A percentile compares a stretch with the other conserved stretches of the same genome.
phyloP scores from a whole-genome alignment of 2,888 invertebrate species.

The Seira sanloemensis region DNA sequence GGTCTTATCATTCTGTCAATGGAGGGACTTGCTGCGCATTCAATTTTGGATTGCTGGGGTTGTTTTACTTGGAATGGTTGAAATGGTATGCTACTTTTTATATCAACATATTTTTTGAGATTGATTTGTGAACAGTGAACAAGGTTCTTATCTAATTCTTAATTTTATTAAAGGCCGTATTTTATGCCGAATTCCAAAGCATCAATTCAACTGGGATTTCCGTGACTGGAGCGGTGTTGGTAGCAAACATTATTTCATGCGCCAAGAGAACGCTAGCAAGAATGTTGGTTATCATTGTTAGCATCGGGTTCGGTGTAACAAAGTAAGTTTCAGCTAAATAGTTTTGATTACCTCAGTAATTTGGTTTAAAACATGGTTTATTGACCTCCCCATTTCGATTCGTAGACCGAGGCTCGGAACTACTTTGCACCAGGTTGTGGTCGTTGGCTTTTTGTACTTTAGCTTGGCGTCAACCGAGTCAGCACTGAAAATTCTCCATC shows the following conservation, averaged over 20 bases:
- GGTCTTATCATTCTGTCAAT: constrained; percentile 87
- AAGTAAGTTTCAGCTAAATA: constrained; percentile 83
- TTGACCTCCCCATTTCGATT: background rate
- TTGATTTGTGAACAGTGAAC: too few relatives aligned
- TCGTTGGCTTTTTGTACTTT: constrained; percentile 89
- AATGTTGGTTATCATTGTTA: constrained; percentile 95
- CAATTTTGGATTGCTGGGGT: constrained; percentile 98
- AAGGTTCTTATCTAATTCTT: too few relatives aligned
- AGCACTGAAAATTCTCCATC: constrained; percentile 84
- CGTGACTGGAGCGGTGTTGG: constrained; percentile 83
- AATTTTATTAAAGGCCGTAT: constrained; percentile 87
- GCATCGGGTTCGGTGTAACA: constrained; percentile 96
- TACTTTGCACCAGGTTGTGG: constrained; percentile 90
- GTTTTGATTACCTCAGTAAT: background rate
- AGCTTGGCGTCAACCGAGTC: constrained; percentile 90
- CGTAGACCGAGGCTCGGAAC: constrained; percentile 89
- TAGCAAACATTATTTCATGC: constrained; percentile 93
- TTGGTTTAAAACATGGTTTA: background rate
- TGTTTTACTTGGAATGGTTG: constrained; percentile 89
- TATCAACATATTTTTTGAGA: background rate
- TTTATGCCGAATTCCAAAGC: constrained; percentile 91
- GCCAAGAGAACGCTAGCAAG: constrained; percentile 92
- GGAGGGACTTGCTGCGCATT: constrained; percentile 92
- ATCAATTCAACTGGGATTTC: constrained; percentile 83
- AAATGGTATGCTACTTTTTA: constrained; percentile 77